Evolutionary conservation across 2,888 invertebrate species (phyloP), one percentile per base, ranked within the genome.

Genomic region (Mesorhabditis spiculigera): DNA sequence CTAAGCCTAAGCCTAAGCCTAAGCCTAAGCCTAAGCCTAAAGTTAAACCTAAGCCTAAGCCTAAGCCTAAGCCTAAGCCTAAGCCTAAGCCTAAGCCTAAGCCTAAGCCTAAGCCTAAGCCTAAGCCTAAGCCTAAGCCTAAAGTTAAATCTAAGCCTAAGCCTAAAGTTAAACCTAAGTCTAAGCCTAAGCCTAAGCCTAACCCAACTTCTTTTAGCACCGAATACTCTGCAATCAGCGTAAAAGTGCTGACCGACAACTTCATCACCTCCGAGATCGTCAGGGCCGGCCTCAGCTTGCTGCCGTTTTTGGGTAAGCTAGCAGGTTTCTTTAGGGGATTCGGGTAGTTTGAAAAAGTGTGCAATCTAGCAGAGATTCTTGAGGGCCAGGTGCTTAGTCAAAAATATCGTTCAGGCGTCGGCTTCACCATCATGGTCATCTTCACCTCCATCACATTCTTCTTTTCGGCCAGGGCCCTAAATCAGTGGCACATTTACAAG

Each of bases 221-320:
- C n/a, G 58, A 50, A 50, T 50, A 50, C 58, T n/a, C 4, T 13
- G 8, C 58, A 28, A 68, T 76, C 44, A 71, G 71, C 43, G 78
- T 80, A 3, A 73, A 73, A 45, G 74, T 85, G 28, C 71, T 82
- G 28, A 78, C 83, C 1, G 85, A 85, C 64, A 79, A 79, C 5
- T 82, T 77, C 71, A 77, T 85, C 45, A 85, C 85, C 4, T 72
- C 75, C 16, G 85, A 85, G 73, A 81, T 84, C 44, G 80, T 80
- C 6, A 68, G 78, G 66, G 75, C 80, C 28, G 80, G 80, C 6
- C 45, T 73, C 13, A 75, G 76, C 5, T 72, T 81, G 41, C 70
- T 81, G 10, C 81, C 81, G 5, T 81, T 82, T 58, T 69, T 81
- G 43, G 68, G 58, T 50, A n/a, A 50, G 8, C n/a, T 50, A 13